Evolutionary conservation across 2,888 invertebrate genomes (phyloP), one percentile per base, ranked within the genome.

Genomic region (Sarcophaga carnaria): DNA sequence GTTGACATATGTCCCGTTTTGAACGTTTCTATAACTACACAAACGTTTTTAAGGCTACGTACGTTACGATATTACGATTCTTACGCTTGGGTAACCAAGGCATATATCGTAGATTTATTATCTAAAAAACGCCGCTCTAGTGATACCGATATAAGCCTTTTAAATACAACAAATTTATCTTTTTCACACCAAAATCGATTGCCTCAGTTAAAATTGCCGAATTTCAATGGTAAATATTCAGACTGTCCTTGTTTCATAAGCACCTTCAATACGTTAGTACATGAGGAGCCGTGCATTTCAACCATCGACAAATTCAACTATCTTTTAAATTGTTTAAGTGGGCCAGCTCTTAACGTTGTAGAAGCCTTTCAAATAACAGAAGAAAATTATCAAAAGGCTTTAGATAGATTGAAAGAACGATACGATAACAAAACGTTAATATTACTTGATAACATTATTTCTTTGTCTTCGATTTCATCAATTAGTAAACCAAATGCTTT

Each of bases 231-330:
- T 62, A 75, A n/a, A 62, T 45, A 45, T 20, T n/a, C 64, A 20
- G 64, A 64, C 0, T 25, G 3, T 69, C 45, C 45, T 69, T 47
- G 20, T n/a, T 69, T n/a, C 45, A 37, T 67, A 77, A 67, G 17
- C 59, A 69, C 10, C 59, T 54, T 3, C 67, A 60, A 78, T 69
- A 59, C 78, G 45, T 78, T 17, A 75, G 62, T 37, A 8, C 66
- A 49, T 12, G 47, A 49, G 12, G 47, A 49, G 47, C 47, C 47
- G 10, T 49, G 47, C 4, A 49, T 49, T 11, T 4, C 47, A 49
- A 49, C 47, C 47, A 49, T 49, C 47, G 47, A 49, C 4, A 49
- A 49, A 49, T 49, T 49, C 12, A 49, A 49, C 12, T 49, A 49
- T 27, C 66, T 37, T 66, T 66, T 27, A 25, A 66, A 37, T 66